Percentiles rank a stretch among this genome's conserved stretches.
phyloP scores from a whole-genome alignment of 2,113 vertebrate genomes.

The Lagopus muta region DNA sequence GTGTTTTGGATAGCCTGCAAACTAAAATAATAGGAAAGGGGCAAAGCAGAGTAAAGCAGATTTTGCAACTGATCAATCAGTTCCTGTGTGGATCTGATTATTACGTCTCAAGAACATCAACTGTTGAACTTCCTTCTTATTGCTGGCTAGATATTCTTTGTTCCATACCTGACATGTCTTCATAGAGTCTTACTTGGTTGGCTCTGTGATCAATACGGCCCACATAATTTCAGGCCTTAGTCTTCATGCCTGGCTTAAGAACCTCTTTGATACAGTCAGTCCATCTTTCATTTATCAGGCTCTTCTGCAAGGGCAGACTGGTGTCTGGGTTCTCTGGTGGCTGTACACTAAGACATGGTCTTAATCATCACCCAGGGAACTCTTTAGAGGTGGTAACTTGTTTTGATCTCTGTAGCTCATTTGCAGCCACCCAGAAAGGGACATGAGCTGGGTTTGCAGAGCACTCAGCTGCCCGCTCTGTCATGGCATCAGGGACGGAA shows the following conservation, averaged over 20 bases:
- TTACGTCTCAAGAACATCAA: not conserved
- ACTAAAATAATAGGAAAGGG: not conserved
- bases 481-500: not conserved
- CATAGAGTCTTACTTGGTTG: not conserved
- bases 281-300: not conserved
- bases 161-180: not conserved
- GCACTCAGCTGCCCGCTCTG: not conserved
- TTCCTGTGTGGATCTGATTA: not conserved
- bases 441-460: not conserved
- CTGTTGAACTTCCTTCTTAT: not conserved
- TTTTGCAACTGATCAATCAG: not conserved
- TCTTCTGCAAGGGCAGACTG: not conserved
- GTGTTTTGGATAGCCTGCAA: conserved; percentile 31
- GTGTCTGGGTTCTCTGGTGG: not conserved
- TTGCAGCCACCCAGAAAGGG: not conserved
- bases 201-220: not conserved
- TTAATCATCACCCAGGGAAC: not conserved
- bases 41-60: not conserved
- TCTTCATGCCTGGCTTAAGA: conserved; percentile 2
- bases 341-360: not conserved
- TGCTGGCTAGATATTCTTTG: not conserved
- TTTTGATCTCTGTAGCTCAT: not conserved
- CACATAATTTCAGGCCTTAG: not conserved
- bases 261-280: not conserved
- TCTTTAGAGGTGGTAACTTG: not conserved